phyloP scores from a whole-genome alignment of 2,888 invertebrate genomes.

The Drosophila ustulata region DNA sequence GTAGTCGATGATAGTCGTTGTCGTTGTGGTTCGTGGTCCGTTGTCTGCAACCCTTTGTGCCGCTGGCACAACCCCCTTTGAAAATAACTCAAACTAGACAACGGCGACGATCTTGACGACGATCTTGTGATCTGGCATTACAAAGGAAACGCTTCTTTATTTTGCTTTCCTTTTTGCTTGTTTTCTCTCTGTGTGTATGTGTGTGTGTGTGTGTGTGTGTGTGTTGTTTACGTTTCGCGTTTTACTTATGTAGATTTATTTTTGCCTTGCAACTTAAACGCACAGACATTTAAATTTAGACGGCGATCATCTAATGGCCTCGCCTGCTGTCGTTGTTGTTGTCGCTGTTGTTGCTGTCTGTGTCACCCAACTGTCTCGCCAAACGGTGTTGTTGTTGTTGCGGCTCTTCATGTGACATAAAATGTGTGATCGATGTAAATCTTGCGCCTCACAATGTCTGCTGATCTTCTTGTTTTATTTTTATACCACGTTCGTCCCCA shows the following conservation, averaged over 20 bases:
- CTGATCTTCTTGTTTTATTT: conserved; percentile 75
- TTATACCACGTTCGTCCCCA: conserved; percentile 53
- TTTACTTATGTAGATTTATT: conserved; percentile 77
- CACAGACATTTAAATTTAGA: conserved; percentile 79
- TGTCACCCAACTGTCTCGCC: conserved; percentile 78
- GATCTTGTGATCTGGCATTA: conserved; percentile 45
- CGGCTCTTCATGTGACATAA: conserved; percentile 77
- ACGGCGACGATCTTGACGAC: conserved; percentile 44
- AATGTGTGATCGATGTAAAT: conserved; percentile 81
- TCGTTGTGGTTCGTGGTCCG: not conserved
- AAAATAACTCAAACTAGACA: conserved; percentile 41
- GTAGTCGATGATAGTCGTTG: not conserved
- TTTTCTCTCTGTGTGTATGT: not conserved
- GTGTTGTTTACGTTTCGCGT: conserved; percentile 72
- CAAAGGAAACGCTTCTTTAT: conserved; percentile 38
- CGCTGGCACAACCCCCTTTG: conserved; percentile 35
- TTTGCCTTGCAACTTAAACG: conserved; percentile 80
- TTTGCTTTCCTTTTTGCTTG: conserved; percentile 19
- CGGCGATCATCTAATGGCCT: conserved; percentile 79
- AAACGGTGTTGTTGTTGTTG: conserved; percentile 41
- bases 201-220: conserved; percentile 2
- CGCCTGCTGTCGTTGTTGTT: conserved; percentile 35
- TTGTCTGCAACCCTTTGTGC: conserved; percentile 36
- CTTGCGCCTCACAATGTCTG: conserved; percentile 64
- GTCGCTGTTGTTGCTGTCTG: conserved; percentile 14